A percentile compares a stretch with the other conserved stretches of the same genome.
Evolutionary conservation across 2,113 vertebrate species (phyloP).

Genomic region (Mesitornis unicolor): DNA sequence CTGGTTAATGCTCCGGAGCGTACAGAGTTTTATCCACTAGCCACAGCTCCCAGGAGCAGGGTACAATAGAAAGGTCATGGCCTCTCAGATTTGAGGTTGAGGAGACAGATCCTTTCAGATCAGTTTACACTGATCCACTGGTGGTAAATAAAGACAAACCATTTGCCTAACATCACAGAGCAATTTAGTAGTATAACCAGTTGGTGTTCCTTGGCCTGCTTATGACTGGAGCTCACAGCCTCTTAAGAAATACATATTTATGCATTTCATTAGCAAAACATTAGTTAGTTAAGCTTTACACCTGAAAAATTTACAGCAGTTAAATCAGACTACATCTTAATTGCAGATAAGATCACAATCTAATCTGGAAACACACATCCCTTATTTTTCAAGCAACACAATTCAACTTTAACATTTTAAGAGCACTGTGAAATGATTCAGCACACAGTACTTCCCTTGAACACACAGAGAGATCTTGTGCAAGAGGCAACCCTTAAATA

Average conservation of each 20-base stretch:
- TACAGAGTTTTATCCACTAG: not conserved
- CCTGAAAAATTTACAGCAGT: not conserved
- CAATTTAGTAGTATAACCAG: not conserved
- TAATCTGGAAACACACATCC: conserved; percentile 26
- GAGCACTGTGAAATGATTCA: conserved; percentile 24
- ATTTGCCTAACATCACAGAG: not conserved
- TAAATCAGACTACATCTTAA: not conserved
- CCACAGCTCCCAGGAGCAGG: not conserved
- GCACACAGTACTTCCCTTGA: not conserved
- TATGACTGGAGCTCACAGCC: not conserved
- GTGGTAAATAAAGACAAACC: not conserved
- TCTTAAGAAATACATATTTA: not conserved
- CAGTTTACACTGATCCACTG: not conserved
- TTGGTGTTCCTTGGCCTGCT: not conserved
- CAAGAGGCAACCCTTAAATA: not conserved
- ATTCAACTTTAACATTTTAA: conserved; percentile 11
- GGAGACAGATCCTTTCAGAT: not conserved
- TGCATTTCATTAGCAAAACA: not conserved
- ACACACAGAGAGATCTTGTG: not conserved
- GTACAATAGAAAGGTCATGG: not conserved
- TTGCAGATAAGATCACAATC: conserved; percentile 47
- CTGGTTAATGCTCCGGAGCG: not conserved
- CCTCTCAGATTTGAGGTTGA: not conserved
- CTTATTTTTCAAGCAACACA: conserved; percentile 6
- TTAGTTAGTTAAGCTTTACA: not conserved